phyloP scores from a whole-genome alignment of 2,113 vertebrate genomes.

The Gavialis gangeticus region DNA sequence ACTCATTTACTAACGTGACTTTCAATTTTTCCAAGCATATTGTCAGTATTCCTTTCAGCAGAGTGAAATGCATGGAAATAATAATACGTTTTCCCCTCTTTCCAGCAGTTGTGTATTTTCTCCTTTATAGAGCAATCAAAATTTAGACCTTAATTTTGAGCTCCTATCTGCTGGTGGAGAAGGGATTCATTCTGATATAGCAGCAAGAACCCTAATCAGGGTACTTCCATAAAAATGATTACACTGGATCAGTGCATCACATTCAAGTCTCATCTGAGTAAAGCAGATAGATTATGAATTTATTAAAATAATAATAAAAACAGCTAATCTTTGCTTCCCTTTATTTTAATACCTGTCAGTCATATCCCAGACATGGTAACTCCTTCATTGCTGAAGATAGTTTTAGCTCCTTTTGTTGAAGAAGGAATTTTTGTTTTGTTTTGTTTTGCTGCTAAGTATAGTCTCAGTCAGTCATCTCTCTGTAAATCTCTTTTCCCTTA shows the following conservation, averaged over 20 bases:
- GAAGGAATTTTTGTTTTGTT: background rate
- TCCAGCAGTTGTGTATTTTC: background rate
- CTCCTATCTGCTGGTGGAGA: background rate
- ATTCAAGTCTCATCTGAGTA: slow-evolving; percentile 53
- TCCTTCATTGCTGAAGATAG: slow-evolving; percentile 41
- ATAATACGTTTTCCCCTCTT: background rate
- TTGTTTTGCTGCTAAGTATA: background rate
- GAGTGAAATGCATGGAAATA: background rate
- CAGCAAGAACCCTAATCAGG: slow-evolving; percentile 50
- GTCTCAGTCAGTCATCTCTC: background rate
- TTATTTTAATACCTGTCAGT: slow-evolving; percentile 58
- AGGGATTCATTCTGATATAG: slow-evolving; percentile 53
- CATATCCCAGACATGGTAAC: slow-evolving; percentile 46
- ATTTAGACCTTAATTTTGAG: slow-evolving; percentile 16
- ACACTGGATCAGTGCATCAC: slow-evolving; percentile 43
- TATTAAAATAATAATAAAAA: slow-evolving; percentile 78
- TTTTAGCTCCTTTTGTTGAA: slow-evolving; percentile 35
- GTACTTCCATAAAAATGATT: slow-evolving; percentile 69
- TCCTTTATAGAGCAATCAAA: slow-evolving; percentile 10
- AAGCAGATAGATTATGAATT: slow-evolving; percentile 70
- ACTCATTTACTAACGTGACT: background rate
- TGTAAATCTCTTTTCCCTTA: background rate
- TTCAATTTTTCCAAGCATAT: background rate
- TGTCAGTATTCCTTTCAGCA: background rate
- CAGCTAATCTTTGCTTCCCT: slow-evolving; percentile 43